Percentiles rank a stretch among this genome's conserved stretches.
These are phyloP conservation scores for Drosophila mercatorum DNA, from an alignment of 2,888 invertebrate genomes.

Conservation along the genomic window DNA sequence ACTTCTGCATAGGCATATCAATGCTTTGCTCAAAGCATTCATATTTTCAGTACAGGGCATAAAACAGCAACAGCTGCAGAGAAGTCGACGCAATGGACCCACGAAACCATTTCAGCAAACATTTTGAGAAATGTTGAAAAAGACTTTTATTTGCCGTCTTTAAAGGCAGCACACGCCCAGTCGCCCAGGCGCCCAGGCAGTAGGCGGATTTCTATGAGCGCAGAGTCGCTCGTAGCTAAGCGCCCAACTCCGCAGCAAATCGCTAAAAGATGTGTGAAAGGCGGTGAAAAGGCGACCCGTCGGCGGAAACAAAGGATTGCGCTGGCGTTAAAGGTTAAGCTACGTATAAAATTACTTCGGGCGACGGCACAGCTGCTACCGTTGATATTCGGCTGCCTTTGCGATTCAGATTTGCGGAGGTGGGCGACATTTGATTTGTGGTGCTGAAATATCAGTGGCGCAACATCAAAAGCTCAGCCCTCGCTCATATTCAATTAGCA, in stretches of 20 bases:
- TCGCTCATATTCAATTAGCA: slow-evolving; percentile 65
- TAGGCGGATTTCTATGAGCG: slow-evolving; percentile 23
- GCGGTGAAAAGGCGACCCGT: slow-evolving; percentile 56
- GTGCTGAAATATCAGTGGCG: slow-evolving; percentile 35
- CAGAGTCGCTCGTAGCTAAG: slow-evolving; percentile 15
- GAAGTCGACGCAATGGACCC: slow-evolving; percentile 22
- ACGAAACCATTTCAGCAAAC: slow-evolving; percentile 60
- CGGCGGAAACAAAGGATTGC: slow-evolving; percentile 65
- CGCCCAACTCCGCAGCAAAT: slow-evolving; percentile 38
- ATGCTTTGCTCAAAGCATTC: background rate
- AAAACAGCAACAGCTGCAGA: slow-evolving; percentile 57
- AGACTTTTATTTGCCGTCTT: slow-evolving; percentile 42
- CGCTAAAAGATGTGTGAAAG: slow-evolving; percentile 76
- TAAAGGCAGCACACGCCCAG: slow-evolving; percentile 36
- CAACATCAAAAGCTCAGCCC: slow-evolving; percentile 48
- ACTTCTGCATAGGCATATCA: background rate
- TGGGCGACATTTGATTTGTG: slow-evolving; percentile 59
- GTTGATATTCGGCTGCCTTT: slow-evolving; percentile 44
- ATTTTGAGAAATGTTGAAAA: slow-evolving; percentile 70
- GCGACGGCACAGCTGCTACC: slow-evolving; percentile 57
- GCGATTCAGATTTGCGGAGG: slow-evolving; percentile 49
- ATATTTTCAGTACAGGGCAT: slow-evolving; percentile 32
- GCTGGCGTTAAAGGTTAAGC: slow-evolving; percentile 66
- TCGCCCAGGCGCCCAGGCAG: slow-evolving; percentile 7
- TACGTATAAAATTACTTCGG: slow-evolving; percentile 64